Evolutionary conservation across 1,140 invertebrate species (phyloP).

Genomic region (Homalodisca vitripennis): DNA sequence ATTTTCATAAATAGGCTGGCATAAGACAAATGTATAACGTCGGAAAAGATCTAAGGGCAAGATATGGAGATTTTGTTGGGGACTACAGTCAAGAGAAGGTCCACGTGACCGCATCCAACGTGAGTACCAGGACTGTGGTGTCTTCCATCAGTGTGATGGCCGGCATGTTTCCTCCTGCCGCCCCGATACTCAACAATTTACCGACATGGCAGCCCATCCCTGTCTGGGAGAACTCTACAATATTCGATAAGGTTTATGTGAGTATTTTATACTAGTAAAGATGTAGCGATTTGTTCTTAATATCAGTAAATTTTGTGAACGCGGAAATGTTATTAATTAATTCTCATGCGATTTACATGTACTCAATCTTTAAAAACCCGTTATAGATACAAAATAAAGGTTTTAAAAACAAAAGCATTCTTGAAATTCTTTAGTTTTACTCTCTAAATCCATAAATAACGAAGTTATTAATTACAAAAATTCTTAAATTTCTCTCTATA

Average conservation of each 20-base stretch:
- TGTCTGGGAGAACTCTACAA: not conserved
- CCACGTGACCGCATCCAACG: not conserved
- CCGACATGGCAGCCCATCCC: not conserved
- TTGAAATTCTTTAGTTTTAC: no score
- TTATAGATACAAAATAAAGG: no score
- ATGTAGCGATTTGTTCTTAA: no score
- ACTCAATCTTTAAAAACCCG: no score
- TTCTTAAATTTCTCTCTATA: no score
- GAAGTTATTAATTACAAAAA: no score
- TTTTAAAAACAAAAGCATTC: no score
- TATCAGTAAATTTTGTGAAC: no score
- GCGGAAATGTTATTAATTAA: no score
- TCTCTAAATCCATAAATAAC: no score
- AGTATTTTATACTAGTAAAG: no score
- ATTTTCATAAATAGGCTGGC: not conserved
- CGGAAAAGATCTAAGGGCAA: not conserved
- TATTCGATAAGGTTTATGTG: slow-evolving; percentile 1
- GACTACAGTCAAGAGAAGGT: not conserved
- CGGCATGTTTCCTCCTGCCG: not conserved
- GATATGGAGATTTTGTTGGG: not conserved
- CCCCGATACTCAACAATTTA: not conserved
- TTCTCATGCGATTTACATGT: no score
- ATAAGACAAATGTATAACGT: not conserved
- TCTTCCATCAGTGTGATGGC: not conserved
- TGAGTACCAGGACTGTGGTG: not conserved